These are phyloP conservation scores for Progne subis DNA, from an alignment of 2,113 vertebrate genomes.

Conservation along the genomic window DNA sequence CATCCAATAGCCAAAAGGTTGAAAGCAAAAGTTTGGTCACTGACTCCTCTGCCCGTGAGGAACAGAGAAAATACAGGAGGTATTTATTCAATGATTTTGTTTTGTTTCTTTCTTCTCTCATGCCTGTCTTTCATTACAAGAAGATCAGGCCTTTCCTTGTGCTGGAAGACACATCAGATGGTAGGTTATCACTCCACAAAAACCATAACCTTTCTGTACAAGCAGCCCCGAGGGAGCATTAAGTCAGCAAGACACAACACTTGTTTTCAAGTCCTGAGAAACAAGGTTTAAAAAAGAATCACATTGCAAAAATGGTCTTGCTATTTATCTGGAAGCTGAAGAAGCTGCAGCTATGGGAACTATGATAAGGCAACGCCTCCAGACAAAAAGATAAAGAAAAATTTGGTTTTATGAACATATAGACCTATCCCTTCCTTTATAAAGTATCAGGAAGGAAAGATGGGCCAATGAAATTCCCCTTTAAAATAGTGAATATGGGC, in stretches of 20 bases:
- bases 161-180: neutral
- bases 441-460: neutral
- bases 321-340: neutral
- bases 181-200: neutral
- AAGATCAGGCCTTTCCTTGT: neutral
- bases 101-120: neutral
- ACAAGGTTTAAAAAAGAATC: neutral
- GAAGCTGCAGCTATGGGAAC: neutral
- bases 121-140: neutral
- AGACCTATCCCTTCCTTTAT: neutral
- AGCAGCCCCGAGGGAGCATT: neutral
- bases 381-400: neutral
- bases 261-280: slow-evolving; percentile 8
- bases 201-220: neutral
- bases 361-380: neutral
- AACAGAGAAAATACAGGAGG: neutral
- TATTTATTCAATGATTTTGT: neutral
- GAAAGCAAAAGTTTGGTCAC: neutral
- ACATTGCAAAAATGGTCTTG: neutral
- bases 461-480: neutral
- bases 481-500: neutral
- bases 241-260: neutral
- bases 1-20: neutral
- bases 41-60: neutral
- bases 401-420: neutral